Conservation (phyloP, 2,888 invertebrate species). For the Cantharis rufa region DNA sequence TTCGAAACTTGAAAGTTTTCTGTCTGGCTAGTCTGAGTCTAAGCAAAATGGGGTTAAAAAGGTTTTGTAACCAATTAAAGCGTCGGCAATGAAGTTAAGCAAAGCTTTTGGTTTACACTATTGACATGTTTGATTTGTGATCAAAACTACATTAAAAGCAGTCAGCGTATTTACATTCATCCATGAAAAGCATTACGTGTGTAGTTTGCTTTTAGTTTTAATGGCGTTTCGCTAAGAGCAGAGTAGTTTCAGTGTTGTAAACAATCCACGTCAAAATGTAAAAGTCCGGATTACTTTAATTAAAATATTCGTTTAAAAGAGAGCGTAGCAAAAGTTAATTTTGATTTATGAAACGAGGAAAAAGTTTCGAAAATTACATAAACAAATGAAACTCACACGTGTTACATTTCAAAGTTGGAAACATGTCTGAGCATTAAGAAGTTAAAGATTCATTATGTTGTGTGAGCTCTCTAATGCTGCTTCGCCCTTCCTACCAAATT, state of each 20-base stretch:
- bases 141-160: background rate
- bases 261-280: background rate
- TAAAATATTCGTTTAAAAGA: background rate
- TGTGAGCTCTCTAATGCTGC: background rate
- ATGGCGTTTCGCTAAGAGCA: background rate
- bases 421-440: background rate
- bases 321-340: background rate
- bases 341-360: background rate
- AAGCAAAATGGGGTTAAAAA: background rate
- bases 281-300: background rate
- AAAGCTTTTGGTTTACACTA: background rate
- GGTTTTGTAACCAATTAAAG: background rate
- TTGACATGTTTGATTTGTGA: background rate
- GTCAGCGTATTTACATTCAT: background rate
- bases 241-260: background rate
- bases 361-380: background rate
- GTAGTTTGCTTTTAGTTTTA: background rate
- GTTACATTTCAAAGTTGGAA: background rate
- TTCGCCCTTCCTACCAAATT: background rate
- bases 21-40: too few relatives aligned
- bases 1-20: too few relatives aligned
- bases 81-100: background rate
- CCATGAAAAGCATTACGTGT: background rate
- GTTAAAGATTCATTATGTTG: constrained; percentile 1
- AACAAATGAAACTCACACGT: background rate